A percentile compares a stretch with the other conserved stretches of the same genome.
Evolutionary conservation across 2,113 vertebrate species (phyloP).

Genomic region (Numenius arquata): DNA sequence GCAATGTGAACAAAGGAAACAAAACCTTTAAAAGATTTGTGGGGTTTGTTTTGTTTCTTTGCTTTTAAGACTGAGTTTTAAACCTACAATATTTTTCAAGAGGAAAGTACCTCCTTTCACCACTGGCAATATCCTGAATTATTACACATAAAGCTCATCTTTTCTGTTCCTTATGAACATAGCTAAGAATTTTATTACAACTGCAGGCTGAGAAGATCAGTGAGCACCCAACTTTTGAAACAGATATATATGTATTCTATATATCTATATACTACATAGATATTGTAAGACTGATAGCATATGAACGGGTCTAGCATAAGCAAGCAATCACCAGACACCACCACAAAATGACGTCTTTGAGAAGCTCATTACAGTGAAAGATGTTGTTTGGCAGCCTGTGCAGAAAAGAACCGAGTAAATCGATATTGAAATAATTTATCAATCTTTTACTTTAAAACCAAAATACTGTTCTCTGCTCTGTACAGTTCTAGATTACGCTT

Average conservation of each 20-base stretch:
- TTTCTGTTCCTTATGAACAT: not conserved
- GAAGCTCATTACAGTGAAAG: not conserved
- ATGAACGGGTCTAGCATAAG: not conserved
- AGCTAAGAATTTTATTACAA: not conserved
- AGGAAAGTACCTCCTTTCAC: not conserved
- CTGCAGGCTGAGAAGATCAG: not conserved
- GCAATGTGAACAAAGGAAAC: not conserved
- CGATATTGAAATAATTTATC: not conserved
- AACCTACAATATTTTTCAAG: not conserved
- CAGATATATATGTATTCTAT: not conserved
- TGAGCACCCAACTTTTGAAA: not conserved
- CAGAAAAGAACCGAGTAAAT: not conserved
- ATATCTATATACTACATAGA: not conserved
- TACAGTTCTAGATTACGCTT: not conserved
- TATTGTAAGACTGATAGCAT: not conserved
- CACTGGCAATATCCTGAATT: not conserved
- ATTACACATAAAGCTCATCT: not conserved
- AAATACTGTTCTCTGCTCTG: not conserved
- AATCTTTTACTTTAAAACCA: not conserved
- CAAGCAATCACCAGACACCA: not conserved
- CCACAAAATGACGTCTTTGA: not conserved
- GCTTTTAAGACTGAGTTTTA: not conserved
- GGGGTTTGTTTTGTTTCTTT: not conserved
- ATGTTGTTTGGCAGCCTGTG: not conserved
- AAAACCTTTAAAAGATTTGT: not conserved